These are phyloP conservation scores for Hipparchia semele DNA, from an alignment of 2,888 invertebrate species.

Conservation along the genomic window DNA sequence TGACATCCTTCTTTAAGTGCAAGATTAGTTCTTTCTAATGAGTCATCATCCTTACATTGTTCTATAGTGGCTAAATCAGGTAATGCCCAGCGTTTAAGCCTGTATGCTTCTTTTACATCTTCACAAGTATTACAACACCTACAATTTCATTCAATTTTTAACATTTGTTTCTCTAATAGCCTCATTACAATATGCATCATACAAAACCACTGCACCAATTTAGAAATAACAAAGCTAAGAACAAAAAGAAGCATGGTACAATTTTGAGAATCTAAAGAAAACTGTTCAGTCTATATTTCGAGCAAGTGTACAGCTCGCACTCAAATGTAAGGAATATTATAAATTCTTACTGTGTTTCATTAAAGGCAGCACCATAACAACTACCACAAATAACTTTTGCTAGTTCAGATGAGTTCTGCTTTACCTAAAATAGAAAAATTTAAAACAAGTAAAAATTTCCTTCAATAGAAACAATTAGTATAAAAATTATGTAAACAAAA, in stretches of 20 bases:
- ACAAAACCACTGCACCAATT: not conserved
- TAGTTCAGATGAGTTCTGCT: slow-evolving; percentile 73
- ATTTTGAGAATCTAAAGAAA: too few species aligned
- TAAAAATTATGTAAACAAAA: too few species aligned
- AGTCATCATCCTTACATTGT: slow-evolving; percentile 94
- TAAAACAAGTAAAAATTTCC: slow-evolving; percentile 29
- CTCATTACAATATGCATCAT: too few species aligned
- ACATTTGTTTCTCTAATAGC: not conserved
- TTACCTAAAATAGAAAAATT: slow-evolving; percentile 51
- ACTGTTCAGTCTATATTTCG: too few species aligned
- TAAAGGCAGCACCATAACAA: slow-evolving; percentile 95
- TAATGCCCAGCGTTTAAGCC: slow-evolving; percentile 93
- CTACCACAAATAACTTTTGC: slow-evolving; percentile 90
- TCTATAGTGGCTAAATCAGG: slow-evolving; percentile 90
- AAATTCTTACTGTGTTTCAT: slow-evolving; percentile 83
- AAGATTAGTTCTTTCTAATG: slow-evolving; percentile 87
- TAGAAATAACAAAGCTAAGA: too few species aligned
- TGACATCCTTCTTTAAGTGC: slow-evolving; percentile 98
- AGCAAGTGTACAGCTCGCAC: too few species aligned
- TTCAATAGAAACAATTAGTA: not conserved
- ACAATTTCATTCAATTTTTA: slow-evolving; percentile 30
- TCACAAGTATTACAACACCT: slow-evolving; percentile 99
- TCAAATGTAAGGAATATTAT: not conserved
- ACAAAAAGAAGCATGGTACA: too few species aligned
- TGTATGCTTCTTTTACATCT: slow-evolving; percentile 96